Conservation (phyloP, 2,113 vertebrate genomes). For the Caloenas nicobarica region DNA sequence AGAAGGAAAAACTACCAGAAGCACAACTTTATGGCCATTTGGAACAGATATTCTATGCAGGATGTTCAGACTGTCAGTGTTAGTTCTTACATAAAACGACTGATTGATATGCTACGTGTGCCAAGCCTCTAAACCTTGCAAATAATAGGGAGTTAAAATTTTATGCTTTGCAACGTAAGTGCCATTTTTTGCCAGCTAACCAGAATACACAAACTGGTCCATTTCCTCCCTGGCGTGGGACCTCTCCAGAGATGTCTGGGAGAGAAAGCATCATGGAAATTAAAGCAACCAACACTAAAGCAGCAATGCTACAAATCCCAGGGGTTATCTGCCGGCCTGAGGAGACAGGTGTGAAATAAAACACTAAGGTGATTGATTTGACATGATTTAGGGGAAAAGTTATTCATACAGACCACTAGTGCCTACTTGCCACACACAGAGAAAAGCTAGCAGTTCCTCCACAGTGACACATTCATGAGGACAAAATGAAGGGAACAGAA, state of each 20-base stretch:
- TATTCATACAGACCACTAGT: background rate
- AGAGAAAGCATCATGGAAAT: background rate
- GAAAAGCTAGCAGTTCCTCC: background rate
- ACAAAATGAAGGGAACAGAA: background rate
- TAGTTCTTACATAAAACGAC: background rate
- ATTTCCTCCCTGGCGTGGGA: background rate
- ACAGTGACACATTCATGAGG: background rate
- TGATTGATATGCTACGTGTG: background rate
- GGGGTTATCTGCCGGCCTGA: background rate
- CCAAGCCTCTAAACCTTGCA: background rate
- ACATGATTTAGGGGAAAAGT: background rate
- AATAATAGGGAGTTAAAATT: slow-evolving; percentile 35
- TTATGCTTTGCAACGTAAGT: background rate
- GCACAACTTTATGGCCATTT: slow-evolving; percentile 28
- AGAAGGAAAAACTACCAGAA: background rate
- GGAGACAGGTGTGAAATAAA: background rate
- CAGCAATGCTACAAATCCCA: background rate
- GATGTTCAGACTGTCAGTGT: background rate
- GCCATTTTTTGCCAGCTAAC: background rate
- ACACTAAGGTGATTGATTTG: background rate
- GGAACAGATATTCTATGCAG: slow-evolving; percentile 9
- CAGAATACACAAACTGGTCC: background rate
- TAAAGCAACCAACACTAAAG: background rate
- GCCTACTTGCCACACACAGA: background rate
- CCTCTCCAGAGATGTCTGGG: background rate